Percentiles rank a stretch among this genome's conserved stretches.
Conservation (phyloP, 2,113 vertebrate species). For the Zosterops lateralis region DNA sequence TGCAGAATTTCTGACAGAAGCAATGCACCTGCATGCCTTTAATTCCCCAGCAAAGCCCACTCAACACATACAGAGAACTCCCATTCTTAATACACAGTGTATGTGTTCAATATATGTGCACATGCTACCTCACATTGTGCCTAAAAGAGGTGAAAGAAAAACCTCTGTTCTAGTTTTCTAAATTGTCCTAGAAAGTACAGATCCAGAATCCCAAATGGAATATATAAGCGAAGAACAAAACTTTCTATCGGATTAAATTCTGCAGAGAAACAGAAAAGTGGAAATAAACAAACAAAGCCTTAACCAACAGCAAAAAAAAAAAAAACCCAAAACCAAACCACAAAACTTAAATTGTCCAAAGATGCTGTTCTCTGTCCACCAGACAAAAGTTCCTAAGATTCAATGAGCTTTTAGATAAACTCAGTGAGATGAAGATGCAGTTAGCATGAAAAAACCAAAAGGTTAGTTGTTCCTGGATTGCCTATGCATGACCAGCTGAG, state of each 20-base stretch:
- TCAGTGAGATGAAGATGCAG: background rate
- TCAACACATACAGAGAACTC: background rate
- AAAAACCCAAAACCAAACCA: background rate
- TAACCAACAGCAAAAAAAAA: background rate
- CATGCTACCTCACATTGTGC: background rate
- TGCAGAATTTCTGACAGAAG: background rate
- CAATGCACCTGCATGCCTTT: background rate
- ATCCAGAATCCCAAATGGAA: background rate
- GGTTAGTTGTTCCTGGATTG: background rate
- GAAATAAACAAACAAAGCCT: background rate
- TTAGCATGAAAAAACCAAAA: background rate
- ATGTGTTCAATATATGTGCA: background rate
- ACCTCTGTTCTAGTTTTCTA: background rate
- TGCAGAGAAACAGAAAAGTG: background rate
- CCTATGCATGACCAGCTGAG: background rate
- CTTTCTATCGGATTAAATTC: background rate
- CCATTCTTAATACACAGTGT: background rate
- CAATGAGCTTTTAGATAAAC: background rate
- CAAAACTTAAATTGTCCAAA: background rate
- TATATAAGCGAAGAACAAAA: background rate
- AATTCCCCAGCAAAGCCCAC: background rate
- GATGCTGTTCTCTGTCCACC: background rate
- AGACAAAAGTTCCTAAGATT: background rate
- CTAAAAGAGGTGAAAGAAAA: background rate
- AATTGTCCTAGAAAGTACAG: background rate